Evolutionary conservation across 1,140 invertebrate genomes (phyloP).

Genomic region (Ips nitidus): DNA sequence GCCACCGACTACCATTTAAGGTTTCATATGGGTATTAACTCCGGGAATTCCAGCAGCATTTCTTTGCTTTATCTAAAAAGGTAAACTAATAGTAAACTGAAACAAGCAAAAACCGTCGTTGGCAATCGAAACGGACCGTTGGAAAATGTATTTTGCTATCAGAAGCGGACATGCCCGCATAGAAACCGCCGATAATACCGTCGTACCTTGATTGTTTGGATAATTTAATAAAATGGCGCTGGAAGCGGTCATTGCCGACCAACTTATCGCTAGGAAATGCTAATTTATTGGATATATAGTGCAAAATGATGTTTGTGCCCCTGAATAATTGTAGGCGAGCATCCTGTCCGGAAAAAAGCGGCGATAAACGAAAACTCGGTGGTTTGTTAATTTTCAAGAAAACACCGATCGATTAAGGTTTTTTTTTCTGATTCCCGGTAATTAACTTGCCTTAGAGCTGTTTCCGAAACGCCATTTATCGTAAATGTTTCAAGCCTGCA

Average conservation of each 20-base stretch:
- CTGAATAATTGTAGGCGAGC: conserved; percentile 28
- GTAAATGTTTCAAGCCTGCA: too few relatives aligned
- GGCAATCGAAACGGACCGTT: conserved; percentile 11
- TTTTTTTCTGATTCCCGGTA: conserved; percentile 1
- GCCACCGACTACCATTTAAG: too few relatives aligned
- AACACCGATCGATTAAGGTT: too few relatives aligned
- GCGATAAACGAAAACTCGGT: conserved; percentile 22
- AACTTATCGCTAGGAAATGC: conserved; percentile 29
- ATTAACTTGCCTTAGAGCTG: too few relatives aligned
- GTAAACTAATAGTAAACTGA: conserved; percentile 1
- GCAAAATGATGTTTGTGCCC: conserved; percentile 22
- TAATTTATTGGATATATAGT: conserved; percentile 30
- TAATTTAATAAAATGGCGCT: conserved; percentile 31
- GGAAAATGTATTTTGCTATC: conserved; percentile 14
- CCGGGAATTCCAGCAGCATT: not conserved
- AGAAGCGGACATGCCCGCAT: conserved; percentile 25
- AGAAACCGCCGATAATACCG: conserved; percentile 20
- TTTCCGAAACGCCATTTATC: too few relatives aligned
- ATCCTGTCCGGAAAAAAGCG: conserved; percentile 20
- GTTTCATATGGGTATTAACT: too few relatives aligned
- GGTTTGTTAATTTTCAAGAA: too few relatives aligned
- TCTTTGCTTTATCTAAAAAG: conserved; percentile 3
- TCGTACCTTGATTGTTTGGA: conserved; percentile 25
- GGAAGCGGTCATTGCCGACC: conserved; percentile 26
- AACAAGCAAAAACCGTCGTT: conserved; percentile 6